A percentile compares a stretch with the other conserved stretches of the same genome.
Conservation (phyloP, 2,113 vertebrate species). For the Platysteira castanea region DNA sequence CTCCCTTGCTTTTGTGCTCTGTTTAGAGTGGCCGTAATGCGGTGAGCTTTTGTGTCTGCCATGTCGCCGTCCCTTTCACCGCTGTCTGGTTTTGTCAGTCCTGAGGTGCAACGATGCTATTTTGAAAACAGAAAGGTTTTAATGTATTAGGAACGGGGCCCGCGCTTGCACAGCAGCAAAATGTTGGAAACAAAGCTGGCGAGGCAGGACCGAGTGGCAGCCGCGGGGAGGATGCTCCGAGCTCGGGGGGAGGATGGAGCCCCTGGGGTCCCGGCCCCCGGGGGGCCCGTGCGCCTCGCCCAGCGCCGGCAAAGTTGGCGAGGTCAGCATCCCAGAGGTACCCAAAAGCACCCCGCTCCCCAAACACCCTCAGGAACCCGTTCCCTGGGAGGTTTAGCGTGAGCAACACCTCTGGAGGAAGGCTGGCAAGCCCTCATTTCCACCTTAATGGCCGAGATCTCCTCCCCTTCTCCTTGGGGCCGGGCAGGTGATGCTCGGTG, state of each 20-base stretch:
- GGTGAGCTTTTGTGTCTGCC: slow-evolving; percentile 92
- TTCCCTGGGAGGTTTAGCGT: background rate
- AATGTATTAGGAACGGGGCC: slow-evolving; percentile 39
- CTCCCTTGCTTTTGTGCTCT: slow-evolving; percentile 90
- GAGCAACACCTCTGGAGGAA: slow-evolving; percentile 54
- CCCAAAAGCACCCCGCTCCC: background rate
- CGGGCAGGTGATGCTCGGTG: slow-evolving; percentile 80
- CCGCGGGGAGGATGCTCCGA: background rate
- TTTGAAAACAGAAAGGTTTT: slow-evolving; percentile 74
- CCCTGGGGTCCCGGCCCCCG: background rate
- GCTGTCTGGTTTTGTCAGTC: slow-evolving; percentile 85
- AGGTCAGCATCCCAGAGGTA: background rate
- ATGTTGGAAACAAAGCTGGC: slow-evolving; percentile 27
- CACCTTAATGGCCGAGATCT: slow-evolving; percentile 73
- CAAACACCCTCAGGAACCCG: background rate
- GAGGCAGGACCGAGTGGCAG: background rate
- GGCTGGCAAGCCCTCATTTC: slow-evolving; percentile 78
- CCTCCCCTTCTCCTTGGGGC: slow-evolving; percentile 59
- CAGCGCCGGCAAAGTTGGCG: background rate
- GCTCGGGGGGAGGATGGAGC: background rate
- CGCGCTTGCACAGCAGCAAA: slow-evolving; percentile 42
- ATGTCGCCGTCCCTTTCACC: slow-evolving; percentile 88
- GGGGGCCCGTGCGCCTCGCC: background rate
- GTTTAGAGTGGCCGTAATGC: slow-evolving; percentile 85
- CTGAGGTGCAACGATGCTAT: slow-evolving; percentile 76